Percentiles rank a stretch among this genome's conserved stretches.
Evolutionary conservation across 2,113 vertebrate genomes (phyloP).

Genomic region (Lathamus discolor): DNA sequence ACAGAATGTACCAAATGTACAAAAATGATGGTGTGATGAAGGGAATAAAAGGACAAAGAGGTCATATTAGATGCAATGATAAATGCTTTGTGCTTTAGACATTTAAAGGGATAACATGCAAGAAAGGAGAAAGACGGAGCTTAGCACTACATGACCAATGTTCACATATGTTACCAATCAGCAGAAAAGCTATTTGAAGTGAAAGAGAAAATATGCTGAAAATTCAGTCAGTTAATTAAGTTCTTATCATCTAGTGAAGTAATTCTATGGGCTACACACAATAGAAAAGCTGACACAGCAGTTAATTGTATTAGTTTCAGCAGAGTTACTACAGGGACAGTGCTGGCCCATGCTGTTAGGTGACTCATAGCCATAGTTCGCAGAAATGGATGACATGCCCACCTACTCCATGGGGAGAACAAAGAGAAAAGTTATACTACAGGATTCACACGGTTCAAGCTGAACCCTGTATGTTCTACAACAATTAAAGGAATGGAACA

Average conservation of each 20-base stretch:
- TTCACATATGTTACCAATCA: background rate
- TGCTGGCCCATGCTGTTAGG: background rate
- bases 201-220: background rate
- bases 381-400: background rate
- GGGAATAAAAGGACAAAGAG: background rate
- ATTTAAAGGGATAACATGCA: background rate
- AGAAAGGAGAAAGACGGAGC: background rate
- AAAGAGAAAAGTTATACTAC: background rate
- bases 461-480: background rate
- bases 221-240: constrained; percentile 25
- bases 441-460: background rate
- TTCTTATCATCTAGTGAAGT: background rate
- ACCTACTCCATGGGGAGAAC: background rate
- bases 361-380: background rate
- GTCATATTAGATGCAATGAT: background rate
- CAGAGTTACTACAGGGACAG: background rate
- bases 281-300: background rate
- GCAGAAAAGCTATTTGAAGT: background rate
- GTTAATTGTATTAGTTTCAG: background rate
- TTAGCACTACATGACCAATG: background rate
- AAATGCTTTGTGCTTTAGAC: background rate
- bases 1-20: background rate
- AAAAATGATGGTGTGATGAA: background rate
- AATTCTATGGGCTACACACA: background rate
- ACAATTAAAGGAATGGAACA: background rate